These are phyloP conservation scores for Gryllus longicercus DNA, from an alignment of 2,888 invertebrate genomes.

Conservation along the genomic window DNA sequence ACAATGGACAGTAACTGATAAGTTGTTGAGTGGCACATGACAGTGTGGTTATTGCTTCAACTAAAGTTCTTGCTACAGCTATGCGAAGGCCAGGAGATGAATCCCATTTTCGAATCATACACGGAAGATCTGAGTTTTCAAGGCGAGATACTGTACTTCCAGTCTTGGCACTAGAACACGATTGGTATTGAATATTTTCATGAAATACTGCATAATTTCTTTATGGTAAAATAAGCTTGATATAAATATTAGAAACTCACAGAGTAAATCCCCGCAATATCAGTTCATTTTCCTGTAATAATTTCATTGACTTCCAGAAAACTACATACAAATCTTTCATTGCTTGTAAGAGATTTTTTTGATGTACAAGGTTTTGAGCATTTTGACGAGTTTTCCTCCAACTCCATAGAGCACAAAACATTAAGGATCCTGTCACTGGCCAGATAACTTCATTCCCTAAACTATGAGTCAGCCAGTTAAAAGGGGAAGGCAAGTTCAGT, in stretches of 20 bases:
- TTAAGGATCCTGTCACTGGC: neutral
- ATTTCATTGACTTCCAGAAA: neutral
- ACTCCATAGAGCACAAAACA: neutral
- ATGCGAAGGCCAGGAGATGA: neutral
- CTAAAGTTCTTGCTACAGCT: neutral
- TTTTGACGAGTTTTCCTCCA: neutral
- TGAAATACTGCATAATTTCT: neutral
- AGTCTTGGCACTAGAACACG: neutral
- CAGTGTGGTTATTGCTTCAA: neutral
- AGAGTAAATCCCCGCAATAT: neutral
- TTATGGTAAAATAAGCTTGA: neutral
- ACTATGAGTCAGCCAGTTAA: neutral
- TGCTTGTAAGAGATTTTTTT: neutral
- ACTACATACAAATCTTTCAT: constrained; percentile 3
- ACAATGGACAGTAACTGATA: neutral
- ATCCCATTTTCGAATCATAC: neutral
- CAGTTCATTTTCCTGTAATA: neutral
- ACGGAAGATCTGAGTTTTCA: neutral
- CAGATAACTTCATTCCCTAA: neutral
- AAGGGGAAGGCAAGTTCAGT: neutral
- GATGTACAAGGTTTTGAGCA: neutral
- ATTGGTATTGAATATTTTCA: neutral
- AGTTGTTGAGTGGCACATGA: neutral
- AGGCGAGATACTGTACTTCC: neutral
- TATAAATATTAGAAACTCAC: neutral